Evolutionary conservation across 2,113 vertebrate genomes (phyloP).

Genomic region (Cricetomys ansorgei): DNA sequence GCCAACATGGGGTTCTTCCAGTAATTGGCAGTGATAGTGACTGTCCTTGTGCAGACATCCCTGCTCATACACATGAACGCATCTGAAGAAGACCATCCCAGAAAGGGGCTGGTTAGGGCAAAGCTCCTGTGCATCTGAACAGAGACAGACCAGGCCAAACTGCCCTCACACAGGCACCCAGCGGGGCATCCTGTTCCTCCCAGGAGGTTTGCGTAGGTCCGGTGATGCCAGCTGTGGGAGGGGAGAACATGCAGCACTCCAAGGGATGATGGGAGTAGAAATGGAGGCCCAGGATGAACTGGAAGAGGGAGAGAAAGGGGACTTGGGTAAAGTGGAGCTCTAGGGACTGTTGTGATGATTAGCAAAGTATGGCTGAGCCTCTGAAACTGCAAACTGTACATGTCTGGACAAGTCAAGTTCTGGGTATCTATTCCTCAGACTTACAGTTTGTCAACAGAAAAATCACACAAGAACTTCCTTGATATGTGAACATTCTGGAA

Average conservation of each 20-base stretch:
- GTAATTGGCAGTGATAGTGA: too few species aligned
- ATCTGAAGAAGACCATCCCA: not conserved
- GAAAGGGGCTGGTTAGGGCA: not conserved
- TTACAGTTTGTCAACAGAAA: constrained; percentile 8
- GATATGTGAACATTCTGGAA: fast-evolving
- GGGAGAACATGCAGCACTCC: too few species aligned
- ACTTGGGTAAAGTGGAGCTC: not conserved
- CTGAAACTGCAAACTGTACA: not conserved
- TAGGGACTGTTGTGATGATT: fast-evolving
- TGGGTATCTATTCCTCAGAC: not conserved
- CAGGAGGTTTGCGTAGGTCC: not conserved
- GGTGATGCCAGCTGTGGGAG: not conserved
- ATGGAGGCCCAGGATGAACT: not conserved
- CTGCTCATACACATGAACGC: fast-evolving
- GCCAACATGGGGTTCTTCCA: not conserved
- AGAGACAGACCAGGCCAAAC: not conserved
- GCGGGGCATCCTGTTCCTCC: not conserved
- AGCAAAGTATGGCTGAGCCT: not conserved
- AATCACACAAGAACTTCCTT: not conserved
- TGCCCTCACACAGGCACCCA: not conserved
- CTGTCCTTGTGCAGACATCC: not conserved
- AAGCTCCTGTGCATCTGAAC: fast-evolving
- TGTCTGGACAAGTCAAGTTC: not conserved
- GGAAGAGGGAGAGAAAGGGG: not conserved
- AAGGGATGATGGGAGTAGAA: not conserved